Evolutionary conservation across 1,140 invertebrate species (phyloP).

Genomic region (Bombus superbus): DNA sequence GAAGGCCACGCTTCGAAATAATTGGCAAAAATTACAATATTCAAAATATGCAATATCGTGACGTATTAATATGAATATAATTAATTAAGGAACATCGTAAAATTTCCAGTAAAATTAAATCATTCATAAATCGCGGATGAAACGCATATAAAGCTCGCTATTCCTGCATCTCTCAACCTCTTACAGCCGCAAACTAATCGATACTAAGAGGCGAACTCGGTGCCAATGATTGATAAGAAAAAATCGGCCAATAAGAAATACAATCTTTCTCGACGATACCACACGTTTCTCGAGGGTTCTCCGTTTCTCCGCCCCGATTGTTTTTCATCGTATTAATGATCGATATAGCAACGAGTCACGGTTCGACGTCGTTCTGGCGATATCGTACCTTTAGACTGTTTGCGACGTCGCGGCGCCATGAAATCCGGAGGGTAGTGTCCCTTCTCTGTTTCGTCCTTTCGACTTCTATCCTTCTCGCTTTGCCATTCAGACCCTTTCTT

Average conservation of each 20-base stretch:
- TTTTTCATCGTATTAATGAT: slow-evolving; percentile 64
- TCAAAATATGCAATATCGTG: too few species aligned
- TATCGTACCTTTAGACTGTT: slow-evolving; percentile 52
- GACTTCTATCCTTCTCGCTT: slow-evolving; percentile 32
- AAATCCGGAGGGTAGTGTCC: slow-evolving; percentile 59
- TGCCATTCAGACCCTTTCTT: slow-evolving; percentile 22
- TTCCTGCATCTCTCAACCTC: not conserved
- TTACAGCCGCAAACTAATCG: not conserved
- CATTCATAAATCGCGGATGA: too few species aligned
- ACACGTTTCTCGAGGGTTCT: slow-evolving; percentile 35
- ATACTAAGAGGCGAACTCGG: slow-evolving; percentile 2
- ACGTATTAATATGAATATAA: too few species aligned
- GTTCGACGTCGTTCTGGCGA: slow-evolving; percentile 40
- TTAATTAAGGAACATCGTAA: too few species aligned
- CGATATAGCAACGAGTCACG: slow-evolving; percentile 50
- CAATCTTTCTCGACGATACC: slow-evolving; percentile 40
- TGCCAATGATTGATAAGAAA: slow-evolving; percentile 38
- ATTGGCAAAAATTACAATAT: too few species aligned
- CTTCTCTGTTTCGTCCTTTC: slow-evolving; percentile 37
- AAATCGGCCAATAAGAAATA: slow-evolving; percentile 32
- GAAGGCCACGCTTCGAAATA: too few species aligned
- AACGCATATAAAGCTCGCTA: too few species aligned
- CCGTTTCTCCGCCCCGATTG: slow-evolving; percentile 29
- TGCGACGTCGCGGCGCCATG: slow-evolving; percentile 62
- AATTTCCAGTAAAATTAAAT: too few species aligned